Conservation (phyloP, 2,797 vertebrate genomes). For the Limosa lapponica region DNA sequence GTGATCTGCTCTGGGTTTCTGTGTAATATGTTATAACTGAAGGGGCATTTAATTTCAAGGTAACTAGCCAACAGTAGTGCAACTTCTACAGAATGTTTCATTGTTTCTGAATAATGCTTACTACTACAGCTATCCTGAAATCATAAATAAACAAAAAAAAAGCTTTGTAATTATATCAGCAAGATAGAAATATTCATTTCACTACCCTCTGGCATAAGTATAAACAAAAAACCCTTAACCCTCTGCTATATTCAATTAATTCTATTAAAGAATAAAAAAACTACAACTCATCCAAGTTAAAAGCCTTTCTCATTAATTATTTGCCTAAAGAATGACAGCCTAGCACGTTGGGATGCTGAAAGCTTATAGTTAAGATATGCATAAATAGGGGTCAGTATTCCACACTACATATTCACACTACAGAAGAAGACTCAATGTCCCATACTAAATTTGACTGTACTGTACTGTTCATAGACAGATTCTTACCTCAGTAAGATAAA, state of each 20-base stretch:
- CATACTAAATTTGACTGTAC: neutral
- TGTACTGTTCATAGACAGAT: neutral
- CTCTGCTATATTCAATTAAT: neutral
- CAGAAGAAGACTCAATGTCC: neutral
- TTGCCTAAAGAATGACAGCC: neutral
- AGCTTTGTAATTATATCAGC: neutral
- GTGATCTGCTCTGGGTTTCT: neutral
- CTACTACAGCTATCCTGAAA: neutral
- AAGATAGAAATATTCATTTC: slow-evolving; percentile 33
- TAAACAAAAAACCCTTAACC: neutral
- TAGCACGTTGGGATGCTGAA: neutral
- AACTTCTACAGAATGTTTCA: neutral
- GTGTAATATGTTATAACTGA: neutral
- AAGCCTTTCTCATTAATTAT: neutral
- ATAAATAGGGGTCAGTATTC: neutral
- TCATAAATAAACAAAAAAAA: neutral
- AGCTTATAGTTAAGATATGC: neutral
- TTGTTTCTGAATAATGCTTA: neutral
- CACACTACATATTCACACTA: accelerated
- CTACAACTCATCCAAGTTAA: neutral
- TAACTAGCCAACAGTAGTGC: neutral
- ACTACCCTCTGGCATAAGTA: neutral
- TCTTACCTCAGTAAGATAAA: neutral
- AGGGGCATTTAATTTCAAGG: neutral
- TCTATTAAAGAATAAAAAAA: neutral